Evolutionary conservation across 2,888 invertebrate genomes (phyloP).

Genomic region (Catocala sponsa): DNA sequence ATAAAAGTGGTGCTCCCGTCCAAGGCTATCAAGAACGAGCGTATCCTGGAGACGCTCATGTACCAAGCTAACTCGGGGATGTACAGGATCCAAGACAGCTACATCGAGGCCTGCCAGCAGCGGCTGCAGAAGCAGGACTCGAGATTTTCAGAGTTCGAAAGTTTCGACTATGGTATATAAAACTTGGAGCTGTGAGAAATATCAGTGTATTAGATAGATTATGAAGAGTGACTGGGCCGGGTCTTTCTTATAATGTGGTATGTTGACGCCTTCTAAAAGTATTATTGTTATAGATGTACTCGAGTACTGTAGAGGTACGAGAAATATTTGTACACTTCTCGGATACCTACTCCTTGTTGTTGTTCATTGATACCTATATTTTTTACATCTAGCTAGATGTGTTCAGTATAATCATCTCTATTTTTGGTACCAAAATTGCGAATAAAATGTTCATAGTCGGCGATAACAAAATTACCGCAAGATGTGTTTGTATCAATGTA

Average conservation of each 20-base stretch:
- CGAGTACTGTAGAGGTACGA: slow-evolving; percentile 80
- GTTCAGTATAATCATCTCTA: slow-evolving; percentile 85
- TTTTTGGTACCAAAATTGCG: slow-evolving; percentile 80
- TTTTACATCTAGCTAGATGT: slow-evolving; percentile 86
- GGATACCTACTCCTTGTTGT: slow-evolving; percentile 85
- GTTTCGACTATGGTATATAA: slow-evolving; percentile 93
- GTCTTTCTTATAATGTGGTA: slow-evolving; percentile 81
- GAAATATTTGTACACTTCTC: slow-evolving; percentile 86
- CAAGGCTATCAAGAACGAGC: slow-evolving; percentile 97
- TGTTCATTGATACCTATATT: slow-evolving; percentile 87
- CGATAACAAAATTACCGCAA: slow-evolving; percentile 54
- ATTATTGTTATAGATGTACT: slow-evolving; percentile 87
- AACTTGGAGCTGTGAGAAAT: slow-evolving; percentile 82
- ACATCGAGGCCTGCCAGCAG: slow-evolving; percentile 95
- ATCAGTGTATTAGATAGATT: slow-evolving; percentile 86
- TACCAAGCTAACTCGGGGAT: slow-evolving; percentile 97
- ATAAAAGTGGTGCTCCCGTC: slow-evolving; percentile 97
- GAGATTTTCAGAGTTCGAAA: slow-evolving; percentile 93
- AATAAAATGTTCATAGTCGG: slow-evolving; percentile 53
- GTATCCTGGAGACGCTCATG: slow-evolving; percentile 97
- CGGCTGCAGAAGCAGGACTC: slow-evolving; percentile 96
- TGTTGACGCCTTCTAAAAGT: slow-evolving; percentile 86
- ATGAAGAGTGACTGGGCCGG: slow-evolving; percentile 74
- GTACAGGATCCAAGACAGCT: slow-evolving; percentile 96
- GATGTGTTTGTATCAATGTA: slow-evolving; percentile 49